phyloP scores from a whole-genome alignment of 2,797 vertebrate species.

The Neostethus bicornis region DNA sequence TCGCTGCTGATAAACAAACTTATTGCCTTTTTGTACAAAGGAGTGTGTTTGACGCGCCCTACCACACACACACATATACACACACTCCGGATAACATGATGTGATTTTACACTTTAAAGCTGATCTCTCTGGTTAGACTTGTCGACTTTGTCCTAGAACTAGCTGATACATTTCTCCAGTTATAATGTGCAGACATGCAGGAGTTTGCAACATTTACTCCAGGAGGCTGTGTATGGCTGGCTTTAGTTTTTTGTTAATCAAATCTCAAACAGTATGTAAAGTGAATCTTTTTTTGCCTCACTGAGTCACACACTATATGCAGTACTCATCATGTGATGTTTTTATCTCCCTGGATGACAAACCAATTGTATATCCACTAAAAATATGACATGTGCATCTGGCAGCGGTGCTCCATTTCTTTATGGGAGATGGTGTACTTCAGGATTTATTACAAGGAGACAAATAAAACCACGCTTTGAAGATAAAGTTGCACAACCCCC shows the following conservation, averaged over 20 bases:
- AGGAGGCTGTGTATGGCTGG: conserved; percentile 1
- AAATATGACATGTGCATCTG: conserved; percentile 22
- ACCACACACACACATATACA: conserved; percentile 28
- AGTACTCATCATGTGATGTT: conserved; percentile 70
- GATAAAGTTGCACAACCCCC: conserved; percentile 12
- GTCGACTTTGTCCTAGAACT: conserved; percentile 70
- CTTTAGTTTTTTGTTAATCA: conserved; percentile 4
- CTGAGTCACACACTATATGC: conserved; percentile 59
- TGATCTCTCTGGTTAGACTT: conserved; percentile 42
- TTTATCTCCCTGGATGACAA: conserved; percentile 37
- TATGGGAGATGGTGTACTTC: conserved; percentile 16
- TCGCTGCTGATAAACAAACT: conserved; percentile 57
- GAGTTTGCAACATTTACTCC: conserved; percentile 50
- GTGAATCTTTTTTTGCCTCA: conserved; percentile 23
- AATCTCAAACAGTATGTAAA: conserved; percentile 13
- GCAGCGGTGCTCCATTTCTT: conserved; percentile 24
- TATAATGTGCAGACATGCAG: conserved; percentile 14
- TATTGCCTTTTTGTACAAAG: conserved; percentile 30
- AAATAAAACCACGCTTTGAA: conserved; percentile 28
- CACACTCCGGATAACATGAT: conserved; percentile 34
- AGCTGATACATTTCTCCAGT: conserved; percentile 19
- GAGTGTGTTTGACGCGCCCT: conserved; percentile 39
- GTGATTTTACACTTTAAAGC: conserved; percentile 43
- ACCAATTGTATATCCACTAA: conserved; percentile 37
- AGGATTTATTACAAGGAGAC: neutral